Evolutionary conservation across 2,113 vertebrate genomes (phyloP).

Genomic region (Pituophis catenifer): DNA sequence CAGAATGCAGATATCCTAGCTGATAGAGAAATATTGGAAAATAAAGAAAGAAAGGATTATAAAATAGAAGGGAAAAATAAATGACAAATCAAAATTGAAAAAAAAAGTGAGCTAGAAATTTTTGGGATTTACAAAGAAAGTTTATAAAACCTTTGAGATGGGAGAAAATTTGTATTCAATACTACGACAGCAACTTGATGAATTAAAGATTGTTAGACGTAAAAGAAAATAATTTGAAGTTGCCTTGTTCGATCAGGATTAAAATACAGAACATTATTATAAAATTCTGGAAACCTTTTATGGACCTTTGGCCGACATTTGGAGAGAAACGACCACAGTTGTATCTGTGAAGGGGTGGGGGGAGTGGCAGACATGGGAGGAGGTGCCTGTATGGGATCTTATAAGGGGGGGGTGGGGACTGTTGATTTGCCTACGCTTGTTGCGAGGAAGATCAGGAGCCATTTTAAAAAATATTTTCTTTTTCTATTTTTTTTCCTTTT

Average conservation of each 20-base stretch:
- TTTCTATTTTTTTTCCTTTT: background rate
- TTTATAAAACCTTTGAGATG: background rate
- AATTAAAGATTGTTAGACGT: background rate
- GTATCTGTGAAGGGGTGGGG: background rate
- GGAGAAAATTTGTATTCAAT: background rate
- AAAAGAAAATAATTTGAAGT: background rate
- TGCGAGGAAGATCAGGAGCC: background rate
- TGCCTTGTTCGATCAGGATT: background rate
- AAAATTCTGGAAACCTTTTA: background rate
- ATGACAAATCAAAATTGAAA: background rate
- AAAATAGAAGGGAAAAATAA: background rate
- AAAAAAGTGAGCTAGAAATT: background rate
- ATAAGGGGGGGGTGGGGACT: background rate
- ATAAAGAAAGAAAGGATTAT: background rate
- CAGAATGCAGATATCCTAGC: background rate
- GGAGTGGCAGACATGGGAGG: background rate
- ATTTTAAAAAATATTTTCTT: background rate
- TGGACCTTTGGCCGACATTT: background rate
- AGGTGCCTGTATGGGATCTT: rapidly evolving
- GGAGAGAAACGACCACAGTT: background rate
- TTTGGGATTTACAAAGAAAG: too few relatives aligned
- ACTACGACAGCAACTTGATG: background rate
- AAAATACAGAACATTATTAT: background rate
- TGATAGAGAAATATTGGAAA: background rate
- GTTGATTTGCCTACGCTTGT: background rate